Base-by-base conservation (phyloP, 2,113 vertebrate species). In the Phylloscopus whistleri region DNA sequence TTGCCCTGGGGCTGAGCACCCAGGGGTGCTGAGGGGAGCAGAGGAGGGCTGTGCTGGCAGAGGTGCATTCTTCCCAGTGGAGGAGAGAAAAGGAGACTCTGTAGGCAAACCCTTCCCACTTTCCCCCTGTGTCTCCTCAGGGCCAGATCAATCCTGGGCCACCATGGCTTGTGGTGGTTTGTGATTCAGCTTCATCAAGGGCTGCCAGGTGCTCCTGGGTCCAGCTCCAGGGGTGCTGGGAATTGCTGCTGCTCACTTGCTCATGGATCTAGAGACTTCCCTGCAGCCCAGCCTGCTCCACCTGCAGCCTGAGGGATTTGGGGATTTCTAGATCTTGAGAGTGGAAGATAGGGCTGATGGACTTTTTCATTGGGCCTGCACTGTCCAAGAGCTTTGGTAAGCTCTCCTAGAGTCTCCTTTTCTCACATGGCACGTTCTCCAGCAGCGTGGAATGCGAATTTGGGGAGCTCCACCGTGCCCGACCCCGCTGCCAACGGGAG, bases 401-500 rank as follows among this genome's bases (percentile, higher is more conserved):
- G 16, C 6, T 60, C 24, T 30, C 28, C 8, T 3, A 9, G 9
- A 17, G n/a, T 87, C 18, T 83, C 22, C 44, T 66, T 63, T 67
- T 19, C 26, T 23, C 58, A 41, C 41, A 41, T 13, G 41, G 41
- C 12, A 5, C 41, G 13, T 37, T 37, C 79, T 59, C 53, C 90
- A 41, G 41, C 63, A 13, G 14, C 9, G 5, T 1, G 24, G 3
- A 28, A 35, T 3, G 27, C 1, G 20, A n/a, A 49, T 30, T 72
- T 4, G 8, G 58, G 35, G 3, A 39, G 26, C 43, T 16, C 22
- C 31, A 1, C 6, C 1, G 31, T 7, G 51, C 4, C 55, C 0
- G 0, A 10, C 3, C 55, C 7, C 6, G 23, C 67, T 52, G 67
- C 0, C 0, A 22, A 2, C 0, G 27, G 59, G 43, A 80, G 46